Evolutionary conservation across 1,140 invertebrate genomes (phyloP), one percentile per base, ranked within the genome.

Genomic region (Nymphalis io): DNA sequence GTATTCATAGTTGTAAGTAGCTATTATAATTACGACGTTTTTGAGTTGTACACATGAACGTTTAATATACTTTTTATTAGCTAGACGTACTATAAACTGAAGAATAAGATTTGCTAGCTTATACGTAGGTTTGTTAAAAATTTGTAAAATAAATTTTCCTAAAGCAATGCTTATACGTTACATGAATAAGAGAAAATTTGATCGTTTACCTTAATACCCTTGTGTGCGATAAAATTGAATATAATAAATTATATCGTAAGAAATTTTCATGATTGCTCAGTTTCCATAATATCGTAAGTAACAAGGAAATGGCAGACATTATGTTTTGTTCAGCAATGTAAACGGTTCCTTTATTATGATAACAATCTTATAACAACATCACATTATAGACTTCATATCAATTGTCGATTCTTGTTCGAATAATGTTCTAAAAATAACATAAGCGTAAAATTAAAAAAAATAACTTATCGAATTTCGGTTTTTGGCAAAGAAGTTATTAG

Each of bases 341-440:
- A 85, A 83, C 82, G 68, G 66, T 75, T 66, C 62, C 38, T 51
- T 66, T 85, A 77, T 86, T 88, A 84, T 88, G 78, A 85, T 83
- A 84, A 85, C 78, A 85, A 75, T 60, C 42, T 63, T 46, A 63
- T 63, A 63, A 63, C 23, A 39, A 51, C 60, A 63, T 63, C 60
- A 55, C 40, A 39, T 61, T 53, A 48, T 23, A 13, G 38, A 12
- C 39, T 42, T 58, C 38, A 21, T 59, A 40, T 68, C 44, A 44
- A 51, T 63, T 63, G 60, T 63, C 60, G 33, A 63, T 63, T 63
- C 62, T 63, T 59, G 21, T 27, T 21, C 8, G 8, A 51, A n/a
- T 42, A 0, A 42, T 42, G 27, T 33, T n/a, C 10, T 1, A 42
- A 42, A 42, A 12, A 42, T 11, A 42, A 42, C 10, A 42, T 42